Percentiles rank a stretch among this genome's conserved stretches.
Conservation (phyloP, 37 sponge, comb jelly and placozoan genomes). For the Ephydatia muelleri region DNA sequence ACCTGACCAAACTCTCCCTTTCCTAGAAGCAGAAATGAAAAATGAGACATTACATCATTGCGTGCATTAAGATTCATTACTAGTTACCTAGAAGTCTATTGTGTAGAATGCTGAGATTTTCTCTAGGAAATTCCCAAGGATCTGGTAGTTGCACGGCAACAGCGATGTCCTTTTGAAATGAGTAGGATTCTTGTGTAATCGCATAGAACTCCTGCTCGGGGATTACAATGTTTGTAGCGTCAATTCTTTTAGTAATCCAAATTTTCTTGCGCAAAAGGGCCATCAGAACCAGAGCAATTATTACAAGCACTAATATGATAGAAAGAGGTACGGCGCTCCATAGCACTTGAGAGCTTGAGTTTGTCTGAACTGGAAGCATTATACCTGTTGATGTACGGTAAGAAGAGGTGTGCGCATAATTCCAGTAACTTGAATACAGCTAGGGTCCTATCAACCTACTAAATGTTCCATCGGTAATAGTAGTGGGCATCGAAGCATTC, state of each 20-base stretch:
- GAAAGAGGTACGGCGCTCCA: background rate
- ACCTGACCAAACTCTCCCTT: conserved; percentile 35
- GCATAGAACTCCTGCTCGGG: background rate
- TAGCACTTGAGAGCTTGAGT: background rate
- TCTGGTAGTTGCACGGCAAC: background rate
- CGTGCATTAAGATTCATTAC: background rate
- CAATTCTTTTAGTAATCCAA: background rate
- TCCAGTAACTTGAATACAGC: no score
- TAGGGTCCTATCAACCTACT: background rate
- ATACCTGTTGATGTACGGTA: background rate
- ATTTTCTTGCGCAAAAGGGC: background rate
- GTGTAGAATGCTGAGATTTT: background rate
- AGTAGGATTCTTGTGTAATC: background rate
- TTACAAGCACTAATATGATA: background rate
- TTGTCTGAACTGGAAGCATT: background rate
- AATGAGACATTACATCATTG: background rate
- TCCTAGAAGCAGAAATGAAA: background rate
- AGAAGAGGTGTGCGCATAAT: background rate
- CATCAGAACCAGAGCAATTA: background rate
- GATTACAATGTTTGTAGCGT: background rate
- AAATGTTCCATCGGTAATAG: background rate
- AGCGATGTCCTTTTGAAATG: background rate
- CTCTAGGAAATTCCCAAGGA: background rate
- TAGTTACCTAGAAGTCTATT: background rate
- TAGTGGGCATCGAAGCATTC: background rate